Percentiles rank a stretch among this genome's conserved stretches.
Evolutionary conservation across 37 sponge, comb jelly and placozoan genomes (phyloP).

Genomic region (Ianthella basta): DNA sequence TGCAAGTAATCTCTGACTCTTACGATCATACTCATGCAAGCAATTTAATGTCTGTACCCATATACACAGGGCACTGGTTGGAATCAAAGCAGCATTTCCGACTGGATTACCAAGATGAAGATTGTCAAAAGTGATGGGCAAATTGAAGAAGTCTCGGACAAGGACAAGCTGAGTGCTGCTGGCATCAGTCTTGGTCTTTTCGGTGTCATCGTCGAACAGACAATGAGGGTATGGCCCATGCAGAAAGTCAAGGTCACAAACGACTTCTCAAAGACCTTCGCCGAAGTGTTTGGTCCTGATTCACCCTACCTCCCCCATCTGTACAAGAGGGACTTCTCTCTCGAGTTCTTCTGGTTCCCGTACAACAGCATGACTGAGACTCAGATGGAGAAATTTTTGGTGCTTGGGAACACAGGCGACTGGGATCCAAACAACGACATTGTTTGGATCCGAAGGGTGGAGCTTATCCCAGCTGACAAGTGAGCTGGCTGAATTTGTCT

Average conservation of each 20-base stretch:
- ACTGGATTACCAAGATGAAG: slow-evolving; percentile 28
- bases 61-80: slow-evolving; percentile 38
- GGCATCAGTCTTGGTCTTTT: slow-evolving; percentile 30
- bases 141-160: not conserved
- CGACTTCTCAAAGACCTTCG: not conserved
- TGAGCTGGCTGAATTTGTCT: too few species aligned
- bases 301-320: not conserved
- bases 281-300: not conserved
- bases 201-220: slow-evolving; percentile 36
- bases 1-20: too few species aligned
- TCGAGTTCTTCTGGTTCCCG: not conserved
- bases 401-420: not conserved
- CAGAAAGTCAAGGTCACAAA: not conserved
- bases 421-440: not conserved
- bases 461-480: too few species aligned
- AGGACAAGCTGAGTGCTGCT: slow-evolving; percentile 24
- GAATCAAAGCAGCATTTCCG: slow-evolving; percentile 16
- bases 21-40: too few species aligned
- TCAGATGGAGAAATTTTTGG: not conserved
- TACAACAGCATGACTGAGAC: not conserved
- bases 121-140: slow-evolving; percentile 15
- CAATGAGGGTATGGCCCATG: slow-evolving; percentile 16
- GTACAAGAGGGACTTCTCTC: not conserved
- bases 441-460: not conserved
- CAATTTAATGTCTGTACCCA: too few species aligned